These are phyloP conservation scores for Nothocercus julius DNA, from an alignment of 2,113 vertebrate species.

Conservation along the genomic window DNA sequence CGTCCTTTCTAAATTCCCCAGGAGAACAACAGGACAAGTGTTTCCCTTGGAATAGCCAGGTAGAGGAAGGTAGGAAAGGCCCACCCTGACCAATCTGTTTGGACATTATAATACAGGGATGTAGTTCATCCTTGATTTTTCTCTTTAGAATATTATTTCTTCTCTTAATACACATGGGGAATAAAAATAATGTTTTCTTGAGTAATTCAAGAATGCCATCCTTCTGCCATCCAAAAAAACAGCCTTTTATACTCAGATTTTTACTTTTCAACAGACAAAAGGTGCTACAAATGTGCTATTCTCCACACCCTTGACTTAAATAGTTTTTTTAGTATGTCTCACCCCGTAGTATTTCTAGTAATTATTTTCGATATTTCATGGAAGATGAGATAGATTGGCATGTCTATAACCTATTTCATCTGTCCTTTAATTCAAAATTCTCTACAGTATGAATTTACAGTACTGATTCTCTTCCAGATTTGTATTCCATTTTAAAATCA, in stretches of 20 bases:
- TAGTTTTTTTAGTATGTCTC: neutral
- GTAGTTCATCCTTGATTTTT: neutral
- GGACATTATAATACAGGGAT: neutral
- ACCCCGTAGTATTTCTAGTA: neutral
- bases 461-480: neutral
- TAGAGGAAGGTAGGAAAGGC: neutral
- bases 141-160: neutral
- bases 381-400: constrained; percentile 23
- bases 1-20: neutral
- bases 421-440: constrained; percentile 35
- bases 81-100: neutral
- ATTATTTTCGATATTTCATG: constrained; percentile 6
- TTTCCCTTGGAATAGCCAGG: neutral
- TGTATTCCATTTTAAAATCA: constrained; percentile 27
- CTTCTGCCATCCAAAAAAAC: neutral
- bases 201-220: neutral
- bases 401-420: constrained; percentile 6
- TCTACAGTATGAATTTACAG: neutral
- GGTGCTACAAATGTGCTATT: neutral
- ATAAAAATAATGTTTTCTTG: neutral
- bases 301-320: neutral
- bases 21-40: neutral
- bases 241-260: neutral
- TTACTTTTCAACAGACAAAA: neutral
- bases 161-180: neutral